Conservation (phyloP, 2,888 invertebrate genomes). For the Polydrusus pterygomalis region DNA sequence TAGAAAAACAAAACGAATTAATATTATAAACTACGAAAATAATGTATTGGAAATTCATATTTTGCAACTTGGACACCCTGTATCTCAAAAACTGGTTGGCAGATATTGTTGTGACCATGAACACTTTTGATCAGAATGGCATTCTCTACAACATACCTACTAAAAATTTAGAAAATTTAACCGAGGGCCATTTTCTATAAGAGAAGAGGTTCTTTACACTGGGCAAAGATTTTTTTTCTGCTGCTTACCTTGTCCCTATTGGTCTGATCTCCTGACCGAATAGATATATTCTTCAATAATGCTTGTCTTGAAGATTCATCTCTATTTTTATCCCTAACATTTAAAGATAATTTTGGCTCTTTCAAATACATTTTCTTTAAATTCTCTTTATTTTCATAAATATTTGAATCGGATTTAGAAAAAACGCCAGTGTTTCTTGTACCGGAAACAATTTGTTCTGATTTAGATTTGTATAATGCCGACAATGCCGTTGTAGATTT, state of each 20-base stretch:
- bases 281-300: slow-evolving; percentile 36
- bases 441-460: slow-evolving; percentile 14
- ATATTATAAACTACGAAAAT: too few relatives aligned
- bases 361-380: slow-evolving; percentile 42
- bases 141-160: too few relatives aligned
- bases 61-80: too few relatives aligned
- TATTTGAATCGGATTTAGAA: slow-evolving; percentile 21
- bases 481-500: background rate
- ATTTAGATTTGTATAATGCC: slow-evolving; percentile 20
- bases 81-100: too few relatives aligned
- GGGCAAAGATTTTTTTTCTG: too few relatives aligned
- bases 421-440: slow-evolving; percentile 3
- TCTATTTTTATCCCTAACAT: slow-evolving; percentile 24
- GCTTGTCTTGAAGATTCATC: slow-evolving; percentile 26
- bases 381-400: slow-evolving; percentile 24
- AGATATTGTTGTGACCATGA: too few relatives aligned
- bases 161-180: too few relatives aligned
- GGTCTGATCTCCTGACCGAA: slow-evolving; percentile 37
- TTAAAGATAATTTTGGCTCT: slow-evolving; percentile 55
- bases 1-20: too few relatives aligned
- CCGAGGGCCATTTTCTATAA: too few relatives aligned
- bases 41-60: too few relatives aligned
- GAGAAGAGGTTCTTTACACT: too few relatives aligned
- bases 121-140: too few relatives aligned
- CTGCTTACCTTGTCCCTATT: slow-evolving; percentile 47